Conservation (phyloP, 1,140 invertebrate species). For the Drosophila kanapiae region DNA sequence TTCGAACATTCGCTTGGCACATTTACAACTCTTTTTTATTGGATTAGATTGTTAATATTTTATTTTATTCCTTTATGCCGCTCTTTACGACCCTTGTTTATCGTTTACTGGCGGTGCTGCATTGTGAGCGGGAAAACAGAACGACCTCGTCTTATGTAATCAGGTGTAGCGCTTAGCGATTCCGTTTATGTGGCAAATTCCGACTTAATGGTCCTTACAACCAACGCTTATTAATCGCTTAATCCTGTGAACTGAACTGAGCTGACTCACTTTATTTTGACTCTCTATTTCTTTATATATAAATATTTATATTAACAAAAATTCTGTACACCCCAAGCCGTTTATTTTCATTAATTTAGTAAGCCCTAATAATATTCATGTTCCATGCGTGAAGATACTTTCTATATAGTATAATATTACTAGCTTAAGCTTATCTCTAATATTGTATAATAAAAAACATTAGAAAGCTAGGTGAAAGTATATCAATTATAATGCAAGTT, state of each 20-base stretch:
- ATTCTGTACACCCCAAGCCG: too few relatives aligned
- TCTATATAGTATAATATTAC: too few relatives aligned
- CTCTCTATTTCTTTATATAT: background rate
- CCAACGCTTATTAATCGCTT: conserved; percentile 18
- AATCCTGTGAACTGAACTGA: conserved; percentile 9
- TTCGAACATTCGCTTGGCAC: conserved; percentile 43
- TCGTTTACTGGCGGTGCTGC: conserved; percentile 12
- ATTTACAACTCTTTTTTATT: conserved; percentile 59
- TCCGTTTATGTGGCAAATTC: conserved; percentile 16
- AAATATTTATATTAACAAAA: too few relatives aligned
- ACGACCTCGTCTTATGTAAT: conserved; percentile 9
- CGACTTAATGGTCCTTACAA: background rate
- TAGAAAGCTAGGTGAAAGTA: background rate
- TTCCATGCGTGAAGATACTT: too few relatives aligned
- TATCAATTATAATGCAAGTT: background rate
- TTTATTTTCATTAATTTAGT: too few relatives aligned
- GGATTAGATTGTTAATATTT: conserved; percentile 58
- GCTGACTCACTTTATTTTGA: conserved; percentile 21
- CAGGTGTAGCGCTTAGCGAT: conserved; percentile 29
- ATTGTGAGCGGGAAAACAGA: background rate
- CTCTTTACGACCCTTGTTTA: conserved; percentile 34
- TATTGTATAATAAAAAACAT: too few relatives aligned
- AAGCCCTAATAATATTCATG: too few relatives aligned
- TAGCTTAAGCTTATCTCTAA: too few relatives aligned
- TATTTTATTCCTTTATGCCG: conserved; percentile 30